Conservation (phyloP, 2,113 vertebrate species). For the Ophthalmolycus amberensis region DNA sequence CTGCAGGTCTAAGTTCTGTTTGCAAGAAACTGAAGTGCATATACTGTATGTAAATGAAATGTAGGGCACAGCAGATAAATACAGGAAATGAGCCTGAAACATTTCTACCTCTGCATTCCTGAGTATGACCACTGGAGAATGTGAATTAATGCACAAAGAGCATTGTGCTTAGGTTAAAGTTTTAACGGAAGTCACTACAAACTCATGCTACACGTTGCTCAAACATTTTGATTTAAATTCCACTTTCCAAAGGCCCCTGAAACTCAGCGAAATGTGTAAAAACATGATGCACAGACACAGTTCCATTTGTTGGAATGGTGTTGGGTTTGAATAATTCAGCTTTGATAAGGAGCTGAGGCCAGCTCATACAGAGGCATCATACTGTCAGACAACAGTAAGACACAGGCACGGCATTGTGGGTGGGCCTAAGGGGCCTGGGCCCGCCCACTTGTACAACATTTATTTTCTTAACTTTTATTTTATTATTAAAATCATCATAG, state of each 20-base stretch:
- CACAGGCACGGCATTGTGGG: too few relatives aligned
- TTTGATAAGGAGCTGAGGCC: not conserved
- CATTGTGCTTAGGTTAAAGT: not conserved
- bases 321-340: not conserved
- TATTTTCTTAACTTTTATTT: not conserved
- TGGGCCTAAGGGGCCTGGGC: not conserved
- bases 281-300: too few relatives aligned
- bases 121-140: not conserved
- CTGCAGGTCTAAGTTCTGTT: not conserved
- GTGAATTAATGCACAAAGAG: not conserved
- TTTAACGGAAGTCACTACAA: not conserved
- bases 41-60: not conserved
- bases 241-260: not conserved
- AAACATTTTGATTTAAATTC: not conserved
- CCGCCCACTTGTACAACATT: not conserved
- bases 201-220: not conserved
- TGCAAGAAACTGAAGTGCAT: not conserved
- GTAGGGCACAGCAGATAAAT: not conserved
- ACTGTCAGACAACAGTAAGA: not conserved
- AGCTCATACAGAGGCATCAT: not conserved
- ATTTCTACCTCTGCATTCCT: not conserved
- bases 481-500: not conserved
- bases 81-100: not conserved
- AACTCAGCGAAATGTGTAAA: not conserved
- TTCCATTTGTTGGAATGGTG: not conserved